Conservation (phyloP, 2,797 vertebrate species). For the Ctenosaura bakeri region DNA sequence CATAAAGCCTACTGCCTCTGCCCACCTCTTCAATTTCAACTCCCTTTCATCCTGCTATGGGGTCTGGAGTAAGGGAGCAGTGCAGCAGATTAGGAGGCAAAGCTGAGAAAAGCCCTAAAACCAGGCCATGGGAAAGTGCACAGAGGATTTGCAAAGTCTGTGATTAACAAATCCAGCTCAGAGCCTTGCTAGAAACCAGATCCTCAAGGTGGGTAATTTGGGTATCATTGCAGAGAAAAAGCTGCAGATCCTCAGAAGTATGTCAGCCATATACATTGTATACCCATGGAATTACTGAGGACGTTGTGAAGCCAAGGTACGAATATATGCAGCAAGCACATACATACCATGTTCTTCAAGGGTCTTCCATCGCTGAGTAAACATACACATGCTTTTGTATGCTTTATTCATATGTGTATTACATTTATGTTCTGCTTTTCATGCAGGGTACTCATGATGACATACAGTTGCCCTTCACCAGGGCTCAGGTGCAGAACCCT, state of each 20-base stretch:
- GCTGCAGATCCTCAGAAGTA: background rate
- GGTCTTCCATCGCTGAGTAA: background rate
- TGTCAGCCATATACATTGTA: background rate
- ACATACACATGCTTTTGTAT: background rate
- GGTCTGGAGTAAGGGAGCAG: background rate
- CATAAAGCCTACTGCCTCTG: too few species aligned
- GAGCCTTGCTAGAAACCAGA: conserved; percentile 29
- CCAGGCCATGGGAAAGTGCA: conserved; percentile 37
- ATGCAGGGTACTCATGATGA: background rate
- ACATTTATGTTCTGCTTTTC: background rate
- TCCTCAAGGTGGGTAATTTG: background rate
- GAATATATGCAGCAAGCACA: background rate
- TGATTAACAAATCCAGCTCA: conserved; percentile 22
- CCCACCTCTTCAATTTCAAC: background rate
- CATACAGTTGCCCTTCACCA: too few species aligned
- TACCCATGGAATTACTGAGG: background rate
- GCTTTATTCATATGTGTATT: background rate
- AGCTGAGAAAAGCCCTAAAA: conserved; percentile 11
- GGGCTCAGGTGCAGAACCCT: too few species aligned
- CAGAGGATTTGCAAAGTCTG: conserved; percentile 12
- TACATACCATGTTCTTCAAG: background rate
- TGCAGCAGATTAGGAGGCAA: conserved; percentile 11
- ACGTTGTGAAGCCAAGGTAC: background rate
- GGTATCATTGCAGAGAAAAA: conserved; percentile 4
- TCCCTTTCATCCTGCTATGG: background rate